phyloP scores from a whole-genome alignment of 2,113 vertebrate species.

The Strigops habroptila region DNA sequence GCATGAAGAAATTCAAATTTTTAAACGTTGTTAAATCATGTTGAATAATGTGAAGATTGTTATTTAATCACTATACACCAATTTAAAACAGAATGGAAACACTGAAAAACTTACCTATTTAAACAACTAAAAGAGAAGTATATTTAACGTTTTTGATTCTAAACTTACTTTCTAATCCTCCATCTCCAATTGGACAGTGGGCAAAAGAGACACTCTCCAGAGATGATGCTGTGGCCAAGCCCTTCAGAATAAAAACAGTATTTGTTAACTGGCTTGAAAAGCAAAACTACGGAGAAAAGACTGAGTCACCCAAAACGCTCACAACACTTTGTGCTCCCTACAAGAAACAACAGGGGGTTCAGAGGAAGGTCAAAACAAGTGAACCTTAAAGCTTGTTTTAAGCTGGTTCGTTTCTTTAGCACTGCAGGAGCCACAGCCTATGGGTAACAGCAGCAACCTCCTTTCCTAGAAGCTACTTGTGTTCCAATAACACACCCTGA shows the following conservation, averaged over 20 bases:
- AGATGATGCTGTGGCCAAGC: constrained; percentile 80
- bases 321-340: neutral
- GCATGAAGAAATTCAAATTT: neutral
- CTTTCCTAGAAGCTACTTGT: neutral
- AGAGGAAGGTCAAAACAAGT: neutral
- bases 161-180: constrained; percentile 88
- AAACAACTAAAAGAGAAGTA: neutral
- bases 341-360: neutral
- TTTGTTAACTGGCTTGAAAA: neutral
- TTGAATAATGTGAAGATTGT: neutral
- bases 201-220: constrained; percentile 87
- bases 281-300: neutral
- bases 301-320: neutral
- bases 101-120: neutral
- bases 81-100: neutral
- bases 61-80: neutral
- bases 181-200: constrained; percentile 87
- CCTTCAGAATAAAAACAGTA: constrained; percentile 71
- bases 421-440: neutral
- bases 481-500: neutral
- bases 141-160: neutral
- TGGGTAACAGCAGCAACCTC: neutral
- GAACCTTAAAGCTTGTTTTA: neutral
- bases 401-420: neutral
- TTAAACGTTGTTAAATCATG: neutral